Evolutionary conservation across 2,113 vertebrate species (phyloP).

Genomic region (Ceyx margarethae): DNA sequence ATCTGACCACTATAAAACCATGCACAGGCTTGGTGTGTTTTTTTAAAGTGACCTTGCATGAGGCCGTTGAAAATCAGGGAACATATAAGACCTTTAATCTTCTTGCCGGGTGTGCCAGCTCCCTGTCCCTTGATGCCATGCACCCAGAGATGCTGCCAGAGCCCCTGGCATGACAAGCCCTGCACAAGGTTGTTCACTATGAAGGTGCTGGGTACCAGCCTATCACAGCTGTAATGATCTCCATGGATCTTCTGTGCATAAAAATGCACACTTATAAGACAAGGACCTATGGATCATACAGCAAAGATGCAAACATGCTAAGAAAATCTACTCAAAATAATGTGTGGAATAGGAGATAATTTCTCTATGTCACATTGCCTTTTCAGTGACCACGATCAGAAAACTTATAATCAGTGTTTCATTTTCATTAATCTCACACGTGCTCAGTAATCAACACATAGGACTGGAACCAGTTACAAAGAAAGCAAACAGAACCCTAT

Average conservation of each 20-base stretch:
- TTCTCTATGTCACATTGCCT: background rate
- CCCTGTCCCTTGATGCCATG: rapidly evolving
- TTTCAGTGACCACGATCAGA: background rate
- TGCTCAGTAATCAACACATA: background rate
- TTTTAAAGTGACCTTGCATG: background rate
- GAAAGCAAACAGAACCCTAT: background rate
- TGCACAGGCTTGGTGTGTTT: rapidly evolving
- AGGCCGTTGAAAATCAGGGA: background rate
- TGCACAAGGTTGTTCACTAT: rapidly evolving
- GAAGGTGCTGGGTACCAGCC: rapidly evolving
- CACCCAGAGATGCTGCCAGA: background rate
- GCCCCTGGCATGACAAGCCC: background rate
- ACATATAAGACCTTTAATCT: background rate
- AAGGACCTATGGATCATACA: background rate
- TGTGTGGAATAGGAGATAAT: background rate
- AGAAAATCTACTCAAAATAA: background rate
- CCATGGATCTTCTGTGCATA: background rate
- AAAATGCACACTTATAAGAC: background rate
- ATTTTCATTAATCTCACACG: background rate
- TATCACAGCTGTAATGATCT: background rate
- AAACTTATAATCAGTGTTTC: background rate
- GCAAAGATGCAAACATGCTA: background rate
- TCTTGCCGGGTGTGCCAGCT: background rate
- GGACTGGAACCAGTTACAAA: background rate
- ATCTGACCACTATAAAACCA: background rate